These are phyloP conservation scores for Anas capensis DNA, from an alignment of 2,797 vertebrate genomes.

Conservation along the genomic window DNA sequence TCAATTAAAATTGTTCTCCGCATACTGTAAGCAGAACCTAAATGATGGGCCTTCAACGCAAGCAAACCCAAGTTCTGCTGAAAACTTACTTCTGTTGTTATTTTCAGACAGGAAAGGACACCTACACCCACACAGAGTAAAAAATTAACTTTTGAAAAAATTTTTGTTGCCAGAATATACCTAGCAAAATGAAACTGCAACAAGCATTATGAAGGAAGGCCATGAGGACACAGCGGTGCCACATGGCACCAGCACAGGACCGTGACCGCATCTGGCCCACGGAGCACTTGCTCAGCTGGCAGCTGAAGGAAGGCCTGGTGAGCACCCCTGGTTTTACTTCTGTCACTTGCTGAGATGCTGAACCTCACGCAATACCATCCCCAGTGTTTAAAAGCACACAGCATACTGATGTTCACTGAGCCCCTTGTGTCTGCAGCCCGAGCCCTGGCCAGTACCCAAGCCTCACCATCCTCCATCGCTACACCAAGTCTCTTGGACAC, in stretches of 20 bases:
- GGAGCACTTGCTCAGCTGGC: neutral
- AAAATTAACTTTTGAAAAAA: conserved; percentile 3
- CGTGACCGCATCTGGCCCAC: fast-evolving
- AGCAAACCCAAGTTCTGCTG: conserved; percentile 27
- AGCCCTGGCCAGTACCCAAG: neutral
- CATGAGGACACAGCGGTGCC: neutral
- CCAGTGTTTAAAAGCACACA: neutral
- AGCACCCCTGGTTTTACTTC: fast-evolving
- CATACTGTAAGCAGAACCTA: conserved; percentile 32
- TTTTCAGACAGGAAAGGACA: conserved; percentile 38
- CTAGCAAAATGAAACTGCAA: conserved; percentile 11
- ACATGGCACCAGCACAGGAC: fast-evolving
- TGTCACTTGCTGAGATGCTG: fast-evolving
- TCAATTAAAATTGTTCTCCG: conserved; percentile 47
- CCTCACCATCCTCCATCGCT: neutral
- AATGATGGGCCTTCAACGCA: neutral
- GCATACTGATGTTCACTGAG: neutral
- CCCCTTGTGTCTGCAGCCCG: neutral
- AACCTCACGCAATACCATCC: neutral
- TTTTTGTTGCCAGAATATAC: neutral
- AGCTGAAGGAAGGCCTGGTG: neutral
- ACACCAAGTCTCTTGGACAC: neutral
- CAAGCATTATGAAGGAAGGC: neutral
- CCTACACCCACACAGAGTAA: conserved; percentile 17
- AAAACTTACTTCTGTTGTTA: conserved; percentile 50